Evolutionary conservation across 2,888 invertebrate species (phyloP).

Genomic region (Phalera bucephala): DNA sequence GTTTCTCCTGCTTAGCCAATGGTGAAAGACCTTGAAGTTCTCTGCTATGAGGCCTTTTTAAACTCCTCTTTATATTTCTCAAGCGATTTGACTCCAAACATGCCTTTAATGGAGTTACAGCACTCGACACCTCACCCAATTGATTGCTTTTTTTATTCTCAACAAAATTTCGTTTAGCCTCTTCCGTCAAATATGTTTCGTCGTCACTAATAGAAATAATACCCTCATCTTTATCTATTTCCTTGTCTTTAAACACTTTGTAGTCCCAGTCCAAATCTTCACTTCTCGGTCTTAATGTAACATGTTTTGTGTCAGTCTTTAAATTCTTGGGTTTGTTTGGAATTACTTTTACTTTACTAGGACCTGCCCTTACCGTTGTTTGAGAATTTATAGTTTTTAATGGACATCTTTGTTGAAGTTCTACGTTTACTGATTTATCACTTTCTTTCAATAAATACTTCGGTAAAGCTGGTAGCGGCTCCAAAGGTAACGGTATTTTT

Average conservation of each 20-base stretch:
- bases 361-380: conserved; percentile 15
- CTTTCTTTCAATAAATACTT: conserved; percentile 39
- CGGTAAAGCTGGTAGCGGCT: conserved; percentile 55
- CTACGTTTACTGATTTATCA: conserved; percentile 10
- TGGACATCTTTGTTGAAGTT: conserved; percentile 36
- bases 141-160: conserved; percentile 26
- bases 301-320: conserved; percentile 41
- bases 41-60: conserved; percentile 66
- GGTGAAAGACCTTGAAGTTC: conserved; percentile 63
- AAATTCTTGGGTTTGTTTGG: conserved; percentile 12
- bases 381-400: conserved; percentile 45
- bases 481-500: conserved; percentile 56
- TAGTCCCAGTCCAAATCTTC: conserved; percentile 49
- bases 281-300: conserved; percentile 43
- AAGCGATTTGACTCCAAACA: conserved; percentile 43
- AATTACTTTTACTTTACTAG: conserved; percentile 16
- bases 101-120: conserved; percentile 45
- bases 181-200: conserved; percentile 26
- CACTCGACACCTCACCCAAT: conserved; percentile 21
- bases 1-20: conserved; percentile 25
- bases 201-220: conserved; percentile 43
- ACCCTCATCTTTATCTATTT: conserved; percentile 18
- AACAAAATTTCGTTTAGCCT: conserved; percentile 13
- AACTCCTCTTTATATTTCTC: conserved; percentile 64
- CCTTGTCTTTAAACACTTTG: conserved; percentile 45